These are phyloP conservation scores for Orthosia gothica DNA, from an alignment of 2,888 invertebrate genomes.

Conservation along the genomic window DNA sequence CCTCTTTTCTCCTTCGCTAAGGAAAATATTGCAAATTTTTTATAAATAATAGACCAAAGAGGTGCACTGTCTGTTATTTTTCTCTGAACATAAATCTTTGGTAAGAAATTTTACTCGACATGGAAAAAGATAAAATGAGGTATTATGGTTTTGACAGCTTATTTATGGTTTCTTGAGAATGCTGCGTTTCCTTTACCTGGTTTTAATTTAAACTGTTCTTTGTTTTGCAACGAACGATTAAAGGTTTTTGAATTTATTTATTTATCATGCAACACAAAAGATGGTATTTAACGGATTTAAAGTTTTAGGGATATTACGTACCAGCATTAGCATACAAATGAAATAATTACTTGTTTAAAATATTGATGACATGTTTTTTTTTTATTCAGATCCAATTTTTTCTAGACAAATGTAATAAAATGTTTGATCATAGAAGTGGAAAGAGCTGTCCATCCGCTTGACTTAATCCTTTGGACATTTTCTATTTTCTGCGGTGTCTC, in stretches of 20 bases:
- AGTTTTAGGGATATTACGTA: too few relatives aligned
- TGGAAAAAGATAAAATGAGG: slow-evolving; percentile 53
- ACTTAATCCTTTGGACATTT: not conserved
- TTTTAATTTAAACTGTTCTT: slow-evolving; percentile 38
- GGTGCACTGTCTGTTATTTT: slow-evolving; percentile 26
- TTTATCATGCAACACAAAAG: too few relatives aligned
- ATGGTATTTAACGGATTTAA: too few relatives aligned
- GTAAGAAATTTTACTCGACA: slow-evolving; percentile 49
- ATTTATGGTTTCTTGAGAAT: slow-evolving; percentile 50
- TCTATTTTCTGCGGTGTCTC: not conserved
- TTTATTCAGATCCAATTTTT: not conserved
- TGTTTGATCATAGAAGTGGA: slow-evolving; percentile 8
- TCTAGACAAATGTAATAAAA: slow-evolving; percentile 2
- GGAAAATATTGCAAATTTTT: slow-evolving; percentile 19
- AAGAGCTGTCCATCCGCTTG: slow-evolving; percentile 3
- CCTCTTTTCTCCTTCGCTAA: slow-evolving; percentile 10
- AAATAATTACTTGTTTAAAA: too few relatives aligned
- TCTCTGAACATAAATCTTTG: slow-evolving; percentile 34
- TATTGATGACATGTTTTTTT: not conserved
- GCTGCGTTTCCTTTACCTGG: slow-evolving; percentile 35
- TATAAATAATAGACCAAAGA: slow-evolving; percentile 33
- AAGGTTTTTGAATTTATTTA: not conserved
- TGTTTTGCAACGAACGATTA: not conserved
- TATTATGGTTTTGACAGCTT: slow-evolving; percentile 53
- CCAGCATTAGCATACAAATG: too few relatives aligned